phyloP scores from a whole-genome alignment of 1,140 invertebrate species.

The Anoplophora glabripennis region DNA sequence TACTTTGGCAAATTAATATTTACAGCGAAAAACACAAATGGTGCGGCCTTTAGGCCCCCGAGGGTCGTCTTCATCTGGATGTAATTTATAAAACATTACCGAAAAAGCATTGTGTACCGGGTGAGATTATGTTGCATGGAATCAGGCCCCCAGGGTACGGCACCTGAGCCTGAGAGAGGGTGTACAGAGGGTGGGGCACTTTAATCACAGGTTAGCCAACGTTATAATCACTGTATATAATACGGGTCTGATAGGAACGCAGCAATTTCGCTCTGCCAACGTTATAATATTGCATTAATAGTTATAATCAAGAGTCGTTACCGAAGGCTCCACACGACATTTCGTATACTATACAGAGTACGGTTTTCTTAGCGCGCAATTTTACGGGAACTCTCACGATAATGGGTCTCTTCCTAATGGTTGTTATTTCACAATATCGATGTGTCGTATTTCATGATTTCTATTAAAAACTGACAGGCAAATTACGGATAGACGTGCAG shows the following conservation, averaged over 20 bases:
- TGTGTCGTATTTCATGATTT: background rate
- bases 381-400: conserved; percentile 4
- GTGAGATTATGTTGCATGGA: conserved; percentile 12
- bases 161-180: conserved; percentile 2
- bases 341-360: conserved; percentile 6
- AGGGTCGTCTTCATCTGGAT: background rate
- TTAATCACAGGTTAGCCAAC: conserved; percentile 14
- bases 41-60: background rate
- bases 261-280: conserved; percentile 5
- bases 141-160: conserved; percentile 5
- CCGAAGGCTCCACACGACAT: background rate
- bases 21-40: too few relatives aligned
- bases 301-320: conserved; percentile 16
- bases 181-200: conserved; percentile 9
- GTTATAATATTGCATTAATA: conserved; percentile 13
- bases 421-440: conserved; percentile 9
- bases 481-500: conserved; percentile 1
- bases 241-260: conserved; percentile 7
- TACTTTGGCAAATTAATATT: too few relatives aligned
- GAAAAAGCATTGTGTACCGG: conserved; percentile 8
- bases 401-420: background rate
- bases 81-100: conserved; percentile 11
- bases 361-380: conserved; percentile 8
- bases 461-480: conserved; percentile 7
- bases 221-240: conserved; percentile 1